Percentiles rank a stretch among this genome's conserved stretches.
phyloP scores from a whole-genome alignment of 1,140 invertebrate genomes.

The Trachymyrmex septentrionalis region DNA sequence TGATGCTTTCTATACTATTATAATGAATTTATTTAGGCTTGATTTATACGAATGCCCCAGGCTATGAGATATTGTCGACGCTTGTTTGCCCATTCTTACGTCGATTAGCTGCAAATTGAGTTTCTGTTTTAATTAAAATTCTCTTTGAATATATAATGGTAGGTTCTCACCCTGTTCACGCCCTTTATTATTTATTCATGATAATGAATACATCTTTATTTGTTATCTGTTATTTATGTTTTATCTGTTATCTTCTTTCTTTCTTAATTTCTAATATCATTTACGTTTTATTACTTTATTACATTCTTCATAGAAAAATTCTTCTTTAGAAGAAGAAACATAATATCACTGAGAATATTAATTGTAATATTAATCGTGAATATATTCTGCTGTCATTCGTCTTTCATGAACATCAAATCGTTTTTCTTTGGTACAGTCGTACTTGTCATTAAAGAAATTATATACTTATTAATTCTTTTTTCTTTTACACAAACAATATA shows the following conservation, averaged over 20 bases:
- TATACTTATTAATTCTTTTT: neutral
- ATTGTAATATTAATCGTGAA: constrained; percentile 4
- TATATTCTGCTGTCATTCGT: neutral
- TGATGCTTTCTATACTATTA: neutral
- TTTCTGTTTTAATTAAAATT: constrained; percentile 45
- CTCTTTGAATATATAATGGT: constrained; percentile 4
- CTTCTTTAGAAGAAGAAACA: neutral
- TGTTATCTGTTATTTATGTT: no score
- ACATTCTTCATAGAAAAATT: neutral
- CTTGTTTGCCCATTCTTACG: constrained; percentile 47
- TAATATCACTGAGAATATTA: neutral
- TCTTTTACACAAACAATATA: neutral
- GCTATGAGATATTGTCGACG: constrained; percentile 15
- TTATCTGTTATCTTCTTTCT: no score
- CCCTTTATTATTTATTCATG: constrained; percentile 15
- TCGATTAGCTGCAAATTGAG: constrained; percentile 34
- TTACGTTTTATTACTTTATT: neutral
- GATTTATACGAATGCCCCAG: constrained; percentile 31
- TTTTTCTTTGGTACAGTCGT: neutral
- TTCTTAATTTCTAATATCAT: neutral
- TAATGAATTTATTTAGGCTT: constrained; percentile 41
- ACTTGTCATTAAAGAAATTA: neutral
- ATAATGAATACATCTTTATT: neutral
- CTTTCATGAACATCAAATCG: no score
- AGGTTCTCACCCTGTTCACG: neutral